These are phyloP conservation scores for Acanthurus lineatus DNA, from an alignment of 2,797 vertebrate species.

Conservation along the genomic window DNA sequence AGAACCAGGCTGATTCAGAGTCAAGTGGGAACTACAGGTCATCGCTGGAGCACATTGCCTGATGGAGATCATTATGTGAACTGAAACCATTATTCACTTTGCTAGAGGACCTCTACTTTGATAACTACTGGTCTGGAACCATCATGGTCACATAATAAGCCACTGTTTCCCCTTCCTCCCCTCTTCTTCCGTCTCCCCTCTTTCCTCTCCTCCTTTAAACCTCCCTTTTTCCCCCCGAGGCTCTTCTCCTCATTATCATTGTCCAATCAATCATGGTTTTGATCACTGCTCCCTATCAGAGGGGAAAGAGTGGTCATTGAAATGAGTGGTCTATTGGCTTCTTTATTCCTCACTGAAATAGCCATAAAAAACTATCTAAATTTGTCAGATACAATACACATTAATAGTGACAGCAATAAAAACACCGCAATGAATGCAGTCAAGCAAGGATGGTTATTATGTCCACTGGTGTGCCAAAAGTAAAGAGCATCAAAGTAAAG, in stretches of 20 bases:
- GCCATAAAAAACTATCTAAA: not conserved
- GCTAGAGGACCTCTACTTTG: constrained; percentile 55
- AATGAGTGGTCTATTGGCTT: not conserved
- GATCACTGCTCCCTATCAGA: constrained; percentile 40
- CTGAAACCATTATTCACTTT: constrained; percentile 43
- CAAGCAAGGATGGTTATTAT: constrained; percentile 12
- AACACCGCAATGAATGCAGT: constrained; percentile 10
- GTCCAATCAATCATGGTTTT: constrained; percentile 60
- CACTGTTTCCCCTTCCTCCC: constrained; percentile 38
- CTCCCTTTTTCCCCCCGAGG: constrained; percentile 29
- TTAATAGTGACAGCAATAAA: constrained; percentile 37
- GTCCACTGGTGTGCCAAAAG: constrained; percentile 10
- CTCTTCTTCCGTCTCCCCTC: constrained; percentile 14
- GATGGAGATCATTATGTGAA: constrained; percentile 48
- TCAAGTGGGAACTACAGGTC: constrained; percentile 19
- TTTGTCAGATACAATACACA: constrained; percentile 17
- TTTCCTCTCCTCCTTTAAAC: constrained; percentile 31
- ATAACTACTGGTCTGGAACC: constrained; percentile 54
- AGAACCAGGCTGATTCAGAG: constrained; percentile 22
- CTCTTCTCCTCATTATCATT: constrained; percentile 22
- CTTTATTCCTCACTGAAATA: constrained; percentile 5
- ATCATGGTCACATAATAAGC: constrained; percentile 59
- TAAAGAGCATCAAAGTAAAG: constrained; percentile 34
- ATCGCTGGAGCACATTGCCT: constrained; percentile 10
- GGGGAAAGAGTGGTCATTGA: not conserved